phyloP scores from a whole-genome alignment of 2,113 vertebrate genomes.

The Mastomys coucha region DNA sequence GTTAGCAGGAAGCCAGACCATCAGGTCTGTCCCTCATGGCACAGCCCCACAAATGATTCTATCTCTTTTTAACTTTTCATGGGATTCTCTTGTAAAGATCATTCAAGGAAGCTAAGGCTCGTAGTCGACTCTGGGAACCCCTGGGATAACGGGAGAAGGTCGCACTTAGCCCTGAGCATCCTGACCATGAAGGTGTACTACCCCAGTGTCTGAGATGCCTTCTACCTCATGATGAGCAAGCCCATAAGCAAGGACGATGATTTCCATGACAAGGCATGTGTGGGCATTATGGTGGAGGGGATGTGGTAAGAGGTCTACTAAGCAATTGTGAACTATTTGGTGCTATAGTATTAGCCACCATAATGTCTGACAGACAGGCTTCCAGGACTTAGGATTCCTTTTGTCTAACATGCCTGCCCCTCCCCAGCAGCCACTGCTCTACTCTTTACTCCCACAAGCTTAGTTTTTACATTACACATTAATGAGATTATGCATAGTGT shows the following conservation, averaged over 20 bases:
- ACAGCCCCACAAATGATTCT: background rate
- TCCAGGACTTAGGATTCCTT: background rate
- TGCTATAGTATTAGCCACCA: background rate
- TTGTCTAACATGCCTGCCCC: background rate
- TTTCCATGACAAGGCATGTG: background rate
- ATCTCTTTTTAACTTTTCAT: background rate
- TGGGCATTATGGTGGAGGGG: background rate
- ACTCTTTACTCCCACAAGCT: background rate
- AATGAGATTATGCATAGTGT: background rate
- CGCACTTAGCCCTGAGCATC: accelerated
- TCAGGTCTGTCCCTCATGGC: background rate
- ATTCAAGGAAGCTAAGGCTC: background rate
- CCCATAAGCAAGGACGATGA: background rate
- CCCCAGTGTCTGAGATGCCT: background rate
- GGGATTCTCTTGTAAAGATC: background rate
- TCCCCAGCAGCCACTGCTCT: background rate
- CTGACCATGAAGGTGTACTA: background rate
- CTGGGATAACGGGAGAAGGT: background rate
- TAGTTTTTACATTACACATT: background rate
- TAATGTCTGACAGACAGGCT: background rate
- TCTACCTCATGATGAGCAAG: background rate
- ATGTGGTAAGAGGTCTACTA: background rate
- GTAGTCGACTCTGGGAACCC: background rate
- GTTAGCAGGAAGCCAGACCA: background rate
- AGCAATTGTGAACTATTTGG: too few relatives aligned